phyloP scores from a whole-genome alignment of 2,113 vertebrate genomes.

The Nicator chloris region DNA sequence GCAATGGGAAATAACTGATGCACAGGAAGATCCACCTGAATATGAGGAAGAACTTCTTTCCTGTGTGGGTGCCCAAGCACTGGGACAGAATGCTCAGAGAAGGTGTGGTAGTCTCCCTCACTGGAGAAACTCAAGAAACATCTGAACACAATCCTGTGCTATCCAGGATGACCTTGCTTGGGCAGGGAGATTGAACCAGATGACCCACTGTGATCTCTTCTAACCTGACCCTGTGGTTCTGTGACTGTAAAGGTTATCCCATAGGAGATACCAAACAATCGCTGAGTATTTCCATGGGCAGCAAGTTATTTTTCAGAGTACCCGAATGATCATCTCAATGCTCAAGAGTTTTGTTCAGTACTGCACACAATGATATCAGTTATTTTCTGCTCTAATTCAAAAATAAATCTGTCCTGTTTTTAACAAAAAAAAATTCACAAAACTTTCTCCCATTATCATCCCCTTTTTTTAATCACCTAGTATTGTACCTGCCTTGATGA shows the following conservation, averaged over 20 bases:
- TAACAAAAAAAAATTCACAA: neutral
- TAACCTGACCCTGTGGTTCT: neutral
- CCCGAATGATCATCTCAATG: neutral
- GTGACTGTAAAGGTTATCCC: neutral
- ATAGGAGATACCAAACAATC: neutral
- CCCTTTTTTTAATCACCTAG: neutral
- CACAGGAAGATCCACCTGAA: neutral
- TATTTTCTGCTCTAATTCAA: neutral
- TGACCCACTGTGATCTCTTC: neutral
- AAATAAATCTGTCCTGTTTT: neutral
- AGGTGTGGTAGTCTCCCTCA: neutral
- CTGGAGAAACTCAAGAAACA: neutral
- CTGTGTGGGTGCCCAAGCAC: fast-evolving
- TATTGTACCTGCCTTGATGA: neutral
- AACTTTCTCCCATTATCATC: neutral
- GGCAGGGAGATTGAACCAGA: neutral
- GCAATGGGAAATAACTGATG: neutral
- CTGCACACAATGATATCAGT: neutral
- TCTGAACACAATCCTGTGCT: too few relatives aligned
- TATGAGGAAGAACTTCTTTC: neutral
- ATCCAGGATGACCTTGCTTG: neutral
- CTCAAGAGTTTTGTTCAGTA: neutral
- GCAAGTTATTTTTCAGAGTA: neutral
- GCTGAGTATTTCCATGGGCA: neutral
- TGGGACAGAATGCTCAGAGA: neutral